Conservation (phyloP, 2,113 vertebrate genomes). For the Toxotes jaculatrix region DNA sequence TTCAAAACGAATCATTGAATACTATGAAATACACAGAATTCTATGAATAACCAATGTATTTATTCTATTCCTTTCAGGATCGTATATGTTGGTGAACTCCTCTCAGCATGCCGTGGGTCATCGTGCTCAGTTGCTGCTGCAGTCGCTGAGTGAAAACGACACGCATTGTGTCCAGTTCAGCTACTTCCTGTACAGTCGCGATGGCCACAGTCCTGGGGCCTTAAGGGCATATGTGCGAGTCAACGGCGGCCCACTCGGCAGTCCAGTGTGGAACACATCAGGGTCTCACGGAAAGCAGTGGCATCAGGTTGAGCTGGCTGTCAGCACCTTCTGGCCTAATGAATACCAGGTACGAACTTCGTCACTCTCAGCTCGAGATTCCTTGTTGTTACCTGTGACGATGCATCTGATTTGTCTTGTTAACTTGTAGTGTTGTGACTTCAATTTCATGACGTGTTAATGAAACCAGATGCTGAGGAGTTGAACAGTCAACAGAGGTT, state of each 20-base stretch:
- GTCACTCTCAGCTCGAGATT: background rate
- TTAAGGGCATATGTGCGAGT: slow-evolving; percentile 91
- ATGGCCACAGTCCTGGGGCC: slow-evolving; percentile 93
- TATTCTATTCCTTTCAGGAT: slow-evolving; percentile 83
- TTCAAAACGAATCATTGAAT: background rate
- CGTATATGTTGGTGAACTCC: slow-evolving; percentile 97
- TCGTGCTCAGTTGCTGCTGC: slow-evolving; percentile 91
- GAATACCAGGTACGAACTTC: slow-evolving; percentile 92
- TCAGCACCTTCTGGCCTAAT: slow-evolving; percentile 98
- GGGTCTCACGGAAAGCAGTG: slow-evolving; percentile 93
- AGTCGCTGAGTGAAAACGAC: slow-evolving; percentile 96
- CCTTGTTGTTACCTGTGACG: background rate
- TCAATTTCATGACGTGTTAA: slow-evolving; percentile 8
- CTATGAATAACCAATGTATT: slow-evolving; percentile 11
- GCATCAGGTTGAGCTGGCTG: slow-evolving; percentile 96
- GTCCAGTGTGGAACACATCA: slow-evolving; percentile 91
- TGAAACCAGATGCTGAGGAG: background rate
- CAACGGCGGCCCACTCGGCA: slow-evolving; percentile 91
- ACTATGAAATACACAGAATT: background rate
- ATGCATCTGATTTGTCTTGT: background rate
- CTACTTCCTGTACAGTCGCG: slow-evolving; percentile 95
- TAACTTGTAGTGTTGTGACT: background rate
- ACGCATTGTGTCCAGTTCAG: slow-evolving; percentile 99
- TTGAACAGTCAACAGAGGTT: background rate
- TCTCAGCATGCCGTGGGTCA: slow-evolving; percentile 93